Percentiles rank a stretch among this genome's conserved stretches.
Conservation (phyloP, 1,140 invertebrate genomes). For the Euura saliciscinereae region DNA sequence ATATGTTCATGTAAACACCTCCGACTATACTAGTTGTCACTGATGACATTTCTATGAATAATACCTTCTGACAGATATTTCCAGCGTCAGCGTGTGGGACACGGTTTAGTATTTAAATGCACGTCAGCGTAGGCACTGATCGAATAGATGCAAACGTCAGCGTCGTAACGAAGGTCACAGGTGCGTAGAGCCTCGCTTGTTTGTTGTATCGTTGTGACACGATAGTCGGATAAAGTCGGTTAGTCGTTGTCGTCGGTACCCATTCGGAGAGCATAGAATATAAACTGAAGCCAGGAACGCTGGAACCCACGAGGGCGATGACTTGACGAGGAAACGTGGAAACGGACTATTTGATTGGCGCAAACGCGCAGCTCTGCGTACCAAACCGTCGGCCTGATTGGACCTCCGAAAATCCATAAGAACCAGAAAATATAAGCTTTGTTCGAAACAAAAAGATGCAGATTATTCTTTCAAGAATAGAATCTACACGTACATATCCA, state of each 20-base stretch:
- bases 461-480: too few species aligned
- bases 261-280: slow-evolving; percentile 2
- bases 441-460: not conserved
- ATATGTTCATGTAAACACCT: too few species aligned
- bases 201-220: not conserved
- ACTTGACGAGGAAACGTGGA: slow-evolving; percentile 21
- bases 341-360: slow-evolving; percentile 39
- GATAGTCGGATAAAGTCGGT: not conserved
- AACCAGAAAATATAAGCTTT: not conserved
- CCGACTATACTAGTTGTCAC: too few species aligned
- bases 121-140: too few species aligned
- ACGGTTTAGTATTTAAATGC: too few species aligned
- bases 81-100: too few species aligned
- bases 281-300: not conserved
- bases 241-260: not conserved
- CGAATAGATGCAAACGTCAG: not conserved
- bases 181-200: not conserved
- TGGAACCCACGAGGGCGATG: slow-evolving; percentile 13
- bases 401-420: slow-evolving; percentile 48
- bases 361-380: slow-evolving; percentile 30
- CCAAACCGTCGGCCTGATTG: slow-evolving; percentile 19
- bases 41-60: too few species aligned
- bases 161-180: not conserved
- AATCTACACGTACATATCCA: too few species aligned
- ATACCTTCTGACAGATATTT: too few species aligned